A percentile compares a stretch with the other conserved stretches of the same genome.
phyloP scores from a whole-genome alignment of 2,113 vertebrate genomes.

The Athene cunicularia region DNA sequence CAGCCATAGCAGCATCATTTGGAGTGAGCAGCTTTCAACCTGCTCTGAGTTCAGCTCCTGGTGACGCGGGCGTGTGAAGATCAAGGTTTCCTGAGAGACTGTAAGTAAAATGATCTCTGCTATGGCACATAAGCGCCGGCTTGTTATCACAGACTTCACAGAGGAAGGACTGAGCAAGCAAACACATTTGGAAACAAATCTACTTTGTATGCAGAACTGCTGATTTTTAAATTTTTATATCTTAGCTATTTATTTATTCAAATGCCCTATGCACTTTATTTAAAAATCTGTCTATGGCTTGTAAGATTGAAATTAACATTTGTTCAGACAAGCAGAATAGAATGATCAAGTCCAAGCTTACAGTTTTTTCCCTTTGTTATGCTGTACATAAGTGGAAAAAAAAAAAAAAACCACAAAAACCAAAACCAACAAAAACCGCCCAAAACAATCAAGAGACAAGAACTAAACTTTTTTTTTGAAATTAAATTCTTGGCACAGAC shows the following conservation, averaged over 20 bases:
- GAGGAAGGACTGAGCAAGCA: not conserved
- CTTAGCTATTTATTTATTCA: not conserved
- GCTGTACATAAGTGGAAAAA: fast-evolving
- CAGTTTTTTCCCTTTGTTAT: not conserved
- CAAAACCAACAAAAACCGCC: too few relatives aligned
- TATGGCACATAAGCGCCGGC: fast-evolving
- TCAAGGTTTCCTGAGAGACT: not conserved
- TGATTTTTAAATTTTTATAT: not conserved
- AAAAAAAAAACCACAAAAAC: not conserved
- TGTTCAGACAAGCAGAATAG: not conserved
- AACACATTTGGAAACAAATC: not conserved
- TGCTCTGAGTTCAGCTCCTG: too few relatives aligned
- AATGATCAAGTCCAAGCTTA: not conserved
- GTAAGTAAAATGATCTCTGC: not conserved
- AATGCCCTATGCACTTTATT: not conserved
- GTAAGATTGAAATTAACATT: not conserved
- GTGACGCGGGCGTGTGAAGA: fast-evolving
- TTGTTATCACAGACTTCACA: not conserved
- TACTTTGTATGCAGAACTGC: not conserved
- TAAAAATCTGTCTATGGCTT: not conserved
- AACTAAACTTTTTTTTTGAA: not conserved
- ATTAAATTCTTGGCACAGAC: not conserved
- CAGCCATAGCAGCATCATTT: not conserved
- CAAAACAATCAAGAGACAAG: not conserved
- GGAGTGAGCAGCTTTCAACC: not conserved